Conservation (phyloP, 2,113 vertebrate genomes). For the Cisticola juncidis region DNA sequence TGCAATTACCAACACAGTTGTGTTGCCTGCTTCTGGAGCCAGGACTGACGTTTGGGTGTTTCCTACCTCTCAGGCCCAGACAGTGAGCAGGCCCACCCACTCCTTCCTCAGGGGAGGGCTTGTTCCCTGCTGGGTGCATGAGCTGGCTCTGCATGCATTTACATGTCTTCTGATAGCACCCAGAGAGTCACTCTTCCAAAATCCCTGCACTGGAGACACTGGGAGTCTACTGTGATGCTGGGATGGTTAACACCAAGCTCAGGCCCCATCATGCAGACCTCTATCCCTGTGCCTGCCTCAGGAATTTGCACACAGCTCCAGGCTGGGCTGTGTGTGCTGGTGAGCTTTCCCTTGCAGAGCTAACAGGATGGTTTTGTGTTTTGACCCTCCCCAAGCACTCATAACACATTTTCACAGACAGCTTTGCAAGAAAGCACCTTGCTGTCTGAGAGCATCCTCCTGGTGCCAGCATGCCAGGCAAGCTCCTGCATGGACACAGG, state of each 20-base stretch:
- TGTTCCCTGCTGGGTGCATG: constrained; percentile 19
- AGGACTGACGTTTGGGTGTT: neutral
- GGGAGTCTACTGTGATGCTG: neutral
- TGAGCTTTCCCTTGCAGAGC: neutral
- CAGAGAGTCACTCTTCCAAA: neutral
- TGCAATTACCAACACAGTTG: neutral
- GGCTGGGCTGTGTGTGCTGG: neutral
- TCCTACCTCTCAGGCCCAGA: constrained; percentile 46
- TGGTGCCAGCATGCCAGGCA: neutral
- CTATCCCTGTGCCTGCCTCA: neutral
- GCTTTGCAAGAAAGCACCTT: neutral
- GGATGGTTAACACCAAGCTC: neutral
- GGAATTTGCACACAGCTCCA: neutral
- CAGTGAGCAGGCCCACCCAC: constrained; percentile 26
- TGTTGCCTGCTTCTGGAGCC: neutral
- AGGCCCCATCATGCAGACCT: fast-evolving
- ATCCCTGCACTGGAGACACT: neutral
- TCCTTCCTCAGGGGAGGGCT: constrained; percentile 32
- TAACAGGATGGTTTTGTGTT: neutral
- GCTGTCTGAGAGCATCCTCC: neutral
- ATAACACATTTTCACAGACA: neutral
- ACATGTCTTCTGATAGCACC: constrained; percentile 34
- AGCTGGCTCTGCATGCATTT: constrained; percentile 55
- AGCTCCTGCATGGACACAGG: neutral
- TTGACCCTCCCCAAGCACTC: neutral